Conservation (phyloP, 2,888 invertebrate species). For the Cephonodes hylas region DNA sequence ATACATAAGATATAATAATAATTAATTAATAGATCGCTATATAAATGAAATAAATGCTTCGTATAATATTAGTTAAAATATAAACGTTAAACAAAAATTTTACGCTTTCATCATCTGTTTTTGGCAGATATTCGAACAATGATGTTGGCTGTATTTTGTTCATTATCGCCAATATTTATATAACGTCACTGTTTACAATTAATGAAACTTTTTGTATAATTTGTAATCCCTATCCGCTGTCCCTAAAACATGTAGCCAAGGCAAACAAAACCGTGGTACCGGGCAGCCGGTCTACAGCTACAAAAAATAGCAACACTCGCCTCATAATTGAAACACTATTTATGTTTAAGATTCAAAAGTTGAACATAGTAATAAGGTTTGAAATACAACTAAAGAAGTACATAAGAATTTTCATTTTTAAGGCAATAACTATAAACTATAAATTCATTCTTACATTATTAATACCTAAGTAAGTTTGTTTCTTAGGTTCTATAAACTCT, state of each 20-base stretch:
- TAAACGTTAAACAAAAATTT: no score
- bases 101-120: no score
- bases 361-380: neutral
- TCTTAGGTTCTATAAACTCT: no score
- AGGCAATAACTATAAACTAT: no score
- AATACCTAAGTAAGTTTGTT: no score
- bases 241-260: neutral
- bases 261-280: neutral
- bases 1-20: no score
- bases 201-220: neutral
- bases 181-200: neutral
- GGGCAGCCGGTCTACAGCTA: neutral
- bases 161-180: neutral
- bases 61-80: no score
- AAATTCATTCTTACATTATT: no score
- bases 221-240: neutral
- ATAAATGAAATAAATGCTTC: no score
- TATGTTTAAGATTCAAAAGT: neutral
- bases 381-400: no score
- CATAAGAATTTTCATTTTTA: no score
- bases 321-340: neutral
- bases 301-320: neutral
- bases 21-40: no score
- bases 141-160: neutral
- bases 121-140: neutral